Evolutionary conservation across 2,888 invertebrate genomes (phyloP), one percentile per base, ranked within the genome.

Genomic region (Zygogramma bicolorata): DNA sequence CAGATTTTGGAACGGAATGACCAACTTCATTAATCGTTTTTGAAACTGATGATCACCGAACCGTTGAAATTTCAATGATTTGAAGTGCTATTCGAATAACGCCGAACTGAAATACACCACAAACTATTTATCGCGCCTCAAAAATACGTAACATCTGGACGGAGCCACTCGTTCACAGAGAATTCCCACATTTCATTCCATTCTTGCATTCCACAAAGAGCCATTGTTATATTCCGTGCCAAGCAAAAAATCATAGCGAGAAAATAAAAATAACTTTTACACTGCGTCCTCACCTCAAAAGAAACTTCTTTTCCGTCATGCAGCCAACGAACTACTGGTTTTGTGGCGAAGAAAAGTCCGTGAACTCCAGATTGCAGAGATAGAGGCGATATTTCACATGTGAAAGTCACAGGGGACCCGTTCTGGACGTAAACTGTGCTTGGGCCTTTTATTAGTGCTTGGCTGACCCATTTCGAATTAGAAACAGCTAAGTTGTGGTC

Each of bases 331-430:
- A 90, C 89, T 68, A 79, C 78, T 60, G 82, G 77, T 71, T 79
- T 82, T 40, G 66, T 69, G 69, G 76, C 70, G 66, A 79, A 78
- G 79, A 77, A 78, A 76, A 79, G 68, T 70, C 78, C 70, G 73
- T 76, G 77, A 63, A 77, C 68, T 61, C 79, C 78, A 58, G 77
- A 76, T 68, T 71, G 74, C 58, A 72, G 63, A 65, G 79, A 76
- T 72, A 81, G 67, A 7, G 86, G 87, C 76, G 88, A 87, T 83
- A 90, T 88, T 84, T 89, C 88, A 85, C 91, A 91, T 78, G 89
- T 89, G 80, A 91, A 87, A 78, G 89, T 89, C 82, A 90, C 88
- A 62, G 89, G 89, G 77, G 89, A 89, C 60, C 90, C 90, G 70
- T 86, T 85, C 72, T 88, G 86, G 68, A 90, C 89, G 82, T 87